Conservation (phyloP, 1,140 invertebrate genomes). For the Nebria ingens region DNA sequence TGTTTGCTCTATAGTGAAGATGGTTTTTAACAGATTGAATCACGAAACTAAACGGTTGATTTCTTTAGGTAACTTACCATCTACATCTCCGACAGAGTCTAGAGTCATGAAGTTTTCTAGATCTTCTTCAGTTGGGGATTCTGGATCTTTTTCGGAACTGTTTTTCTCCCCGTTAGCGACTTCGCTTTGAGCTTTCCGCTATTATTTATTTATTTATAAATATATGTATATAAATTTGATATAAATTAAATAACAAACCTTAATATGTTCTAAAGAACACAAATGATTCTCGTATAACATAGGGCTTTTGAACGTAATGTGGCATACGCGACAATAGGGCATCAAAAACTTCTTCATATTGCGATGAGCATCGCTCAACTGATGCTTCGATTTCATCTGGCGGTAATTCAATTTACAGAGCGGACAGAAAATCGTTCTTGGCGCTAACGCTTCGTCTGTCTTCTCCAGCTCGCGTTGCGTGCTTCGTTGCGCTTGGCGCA, state of each 20-base stretch:
- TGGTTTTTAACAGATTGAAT: constrained; percentile 9
- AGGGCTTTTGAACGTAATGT: constrained; percentile 61
- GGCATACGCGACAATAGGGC: constrained; percentile 62
- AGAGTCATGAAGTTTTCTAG: constrained; percentile 74
- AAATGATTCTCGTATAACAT: constrained; percentile 74
- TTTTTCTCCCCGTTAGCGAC: constrained; percentile 32
- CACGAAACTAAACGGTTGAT: constrained; percentile 11
- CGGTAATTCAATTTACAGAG: constrained; percentile 72
- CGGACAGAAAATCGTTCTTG: constrained; percentile 57
- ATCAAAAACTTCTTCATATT: constrained; percentile 73
- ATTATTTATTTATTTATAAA: constrained; percentile 18
- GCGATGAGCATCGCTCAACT: constrained; percentile 61
- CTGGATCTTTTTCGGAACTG: constrained; percentile 25
- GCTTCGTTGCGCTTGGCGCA: constrained; percentile 61
- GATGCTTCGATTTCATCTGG: constrained; percentile 61
- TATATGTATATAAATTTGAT: background rate
- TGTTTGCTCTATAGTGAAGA: constrained; percentile 19
- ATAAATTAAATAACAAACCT: constrained; percentile 38
- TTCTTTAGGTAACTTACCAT: constrained; percentile 56
- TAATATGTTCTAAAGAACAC: constrained; percentile 66
- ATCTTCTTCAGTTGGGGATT: constrained; percentile 57
- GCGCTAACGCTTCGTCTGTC: constrained; percentile 49
- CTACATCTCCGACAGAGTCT: constrained; percentile 73
- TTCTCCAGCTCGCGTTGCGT: constrained; percentile 60
- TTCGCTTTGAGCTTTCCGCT: constrained; percentile 47